Conservation (phyloP, 2,797 vertebrate genomes). For the Periophthalmus magnuspinnatus region DNA sequence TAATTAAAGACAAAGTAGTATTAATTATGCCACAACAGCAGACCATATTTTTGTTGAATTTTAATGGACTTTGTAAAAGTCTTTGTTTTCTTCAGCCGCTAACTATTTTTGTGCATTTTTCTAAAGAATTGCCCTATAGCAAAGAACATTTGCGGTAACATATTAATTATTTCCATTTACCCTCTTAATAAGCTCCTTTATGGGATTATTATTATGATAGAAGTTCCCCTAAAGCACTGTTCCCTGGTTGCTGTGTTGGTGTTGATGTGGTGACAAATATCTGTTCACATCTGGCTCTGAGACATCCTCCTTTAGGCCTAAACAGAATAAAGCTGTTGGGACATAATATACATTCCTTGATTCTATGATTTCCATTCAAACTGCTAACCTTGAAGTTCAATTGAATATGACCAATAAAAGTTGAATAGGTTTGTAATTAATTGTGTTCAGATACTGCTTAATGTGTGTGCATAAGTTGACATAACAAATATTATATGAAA, state of each 20-base stretch:
- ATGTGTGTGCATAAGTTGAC: too few relatives aligned
- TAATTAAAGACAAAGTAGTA: not conserved
- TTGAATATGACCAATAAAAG: not conserved
- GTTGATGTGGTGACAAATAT: conserved; percentile 14
- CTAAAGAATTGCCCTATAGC: not conserved
- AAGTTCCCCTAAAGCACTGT: not conserved
- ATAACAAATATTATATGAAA: too few relatives aligned
- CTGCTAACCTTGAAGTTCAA: not conserved
- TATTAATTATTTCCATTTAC: not conserved
- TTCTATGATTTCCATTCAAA: not conserved
- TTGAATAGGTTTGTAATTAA: too few relatives aligned
- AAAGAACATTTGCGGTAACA: not conserved
- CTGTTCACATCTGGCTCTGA: conserved; percentile 8
- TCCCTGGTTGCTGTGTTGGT: not conserved
- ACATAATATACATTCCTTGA: not conserved
- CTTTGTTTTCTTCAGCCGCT: not conserved
- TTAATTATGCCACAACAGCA: not conserved
- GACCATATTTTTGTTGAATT: not conserved
- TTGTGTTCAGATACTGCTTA: too few relatives aligned
- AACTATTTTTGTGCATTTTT: not conserved
- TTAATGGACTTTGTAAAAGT: not conserved
- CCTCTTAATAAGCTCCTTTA: not conserved
- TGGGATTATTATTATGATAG: not conserved
- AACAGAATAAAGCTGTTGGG: not conserved
- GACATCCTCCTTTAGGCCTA: not conserved